A percentile compares a stretch with the other conserved stretches of the same genome.
These are phyloP conservation scores for Python bivittatus DNA, from an alignment of 2,113 vertebrate genomes.

Conservation along the genomic window DNA sequence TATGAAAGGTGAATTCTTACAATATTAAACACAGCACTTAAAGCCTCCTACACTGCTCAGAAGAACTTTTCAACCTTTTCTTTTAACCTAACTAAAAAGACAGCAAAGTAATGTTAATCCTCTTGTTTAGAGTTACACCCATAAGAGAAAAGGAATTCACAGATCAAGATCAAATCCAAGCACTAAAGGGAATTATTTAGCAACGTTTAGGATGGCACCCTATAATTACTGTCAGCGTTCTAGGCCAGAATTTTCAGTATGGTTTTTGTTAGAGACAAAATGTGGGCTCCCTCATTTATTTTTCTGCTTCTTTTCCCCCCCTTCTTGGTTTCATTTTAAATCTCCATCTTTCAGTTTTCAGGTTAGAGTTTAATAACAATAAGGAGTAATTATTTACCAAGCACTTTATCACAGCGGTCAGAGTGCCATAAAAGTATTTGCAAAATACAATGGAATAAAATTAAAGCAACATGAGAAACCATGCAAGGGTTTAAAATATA, in stretches of 20 bases:
- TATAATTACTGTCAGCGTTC: slow-evolving; percentile 55
- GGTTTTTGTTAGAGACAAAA: slow-evolving; percentile 41
- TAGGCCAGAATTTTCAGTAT: slow-evolving; percentile 35
- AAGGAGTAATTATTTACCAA: slow-evolving; percentile 24
- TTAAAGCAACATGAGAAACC: slow-evolving; percentile 35
- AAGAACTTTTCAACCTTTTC: slow-evolving; percentile 59
- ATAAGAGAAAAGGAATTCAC: slow-evolving; percentile 64
- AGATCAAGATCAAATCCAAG: slow-evolving; percentile 63
- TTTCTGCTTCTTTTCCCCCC: neutral
- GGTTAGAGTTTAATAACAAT: slow-evolving; percentile 40
- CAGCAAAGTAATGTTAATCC: slow-evolving; percentile 65
- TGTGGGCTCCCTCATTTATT: neutral
- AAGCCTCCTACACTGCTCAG: slow-evolving; percentile 59
- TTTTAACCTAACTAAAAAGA: slow-evolving; percentile 58
- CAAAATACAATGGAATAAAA: slow-evolving; percentile 13
- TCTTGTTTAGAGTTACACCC: slow-evolving; percentile 70
- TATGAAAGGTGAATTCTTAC: slow-evolving; percentile 41
- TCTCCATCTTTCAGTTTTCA: slow-evolving; percentile 7
- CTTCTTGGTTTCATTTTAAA: slow-evolving; percentile 22
- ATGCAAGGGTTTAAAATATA: slow-evolving; percentile 10
- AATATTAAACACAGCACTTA: slow-evolving; percentile 42
- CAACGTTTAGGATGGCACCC: slow-evolving; percentile 63
- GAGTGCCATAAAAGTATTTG: slow-evolving; percentile 2
- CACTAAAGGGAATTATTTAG: slow-evolving; percentile 60
- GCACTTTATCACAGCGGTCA: slow-evolving; percentile 14